Evolutionary conservation across 2,797 vertebrate genomes (phyloP).

Genomic region (Gymnothorax reevesii): DNA sequence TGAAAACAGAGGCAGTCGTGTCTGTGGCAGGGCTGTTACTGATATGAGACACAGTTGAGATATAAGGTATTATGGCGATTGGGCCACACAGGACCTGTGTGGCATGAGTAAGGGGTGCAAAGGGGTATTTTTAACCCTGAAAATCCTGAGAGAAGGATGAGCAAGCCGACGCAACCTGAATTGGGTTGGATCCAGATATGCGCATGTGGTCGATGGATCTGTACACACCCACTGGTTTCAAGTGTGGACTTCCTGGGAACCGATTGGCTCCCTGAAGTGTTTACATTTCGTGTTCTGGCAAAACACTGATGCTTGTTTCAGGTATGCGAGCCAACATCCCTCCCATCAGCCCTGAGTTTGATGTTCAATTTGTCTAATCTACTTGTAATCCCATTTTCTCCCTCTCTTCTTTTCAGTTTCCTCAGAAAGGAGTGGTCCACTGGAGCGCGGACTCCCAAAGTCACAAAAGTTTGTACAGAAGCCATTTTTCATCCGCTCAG

Average conservation of each 20-base stretch:
- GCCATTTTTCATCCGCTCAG: background rate
- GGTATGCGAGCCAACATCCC: background rate
- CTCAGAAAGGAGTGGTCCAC: background rate
- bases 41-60: background rate
- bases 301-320: background rate
- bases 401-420: slow-evolving; percentile 13
- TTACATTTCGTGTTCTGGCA: background rate
- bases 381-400: slow-evolving; percentile 14
- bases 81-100: background rate
- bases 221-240: background rate
- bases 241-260: background rate
- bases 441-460: background rate
- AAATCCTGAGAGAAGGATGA: background rate
- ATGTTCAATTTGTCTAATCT: slow-evolving; percentile 22
- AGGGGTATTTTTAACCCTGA: background rate
- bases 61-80: background rate
- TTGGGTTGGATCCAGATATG: background rate
- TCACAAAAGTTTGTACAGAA: background rate
- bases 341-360: background rate
- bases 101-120: background rate
- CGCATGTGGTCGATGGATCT: background rate
- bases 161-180: too few species aligned
- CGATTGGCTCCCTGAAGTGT: background rate
- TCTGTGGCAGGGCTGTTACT: background rate
- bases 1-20: background rate